Evolutionary conservation across 2,888 invertebrate species (phyloP), one percentile per base, ranked within the genome.

Genomic region (Maniola hyperantus): DNA sequence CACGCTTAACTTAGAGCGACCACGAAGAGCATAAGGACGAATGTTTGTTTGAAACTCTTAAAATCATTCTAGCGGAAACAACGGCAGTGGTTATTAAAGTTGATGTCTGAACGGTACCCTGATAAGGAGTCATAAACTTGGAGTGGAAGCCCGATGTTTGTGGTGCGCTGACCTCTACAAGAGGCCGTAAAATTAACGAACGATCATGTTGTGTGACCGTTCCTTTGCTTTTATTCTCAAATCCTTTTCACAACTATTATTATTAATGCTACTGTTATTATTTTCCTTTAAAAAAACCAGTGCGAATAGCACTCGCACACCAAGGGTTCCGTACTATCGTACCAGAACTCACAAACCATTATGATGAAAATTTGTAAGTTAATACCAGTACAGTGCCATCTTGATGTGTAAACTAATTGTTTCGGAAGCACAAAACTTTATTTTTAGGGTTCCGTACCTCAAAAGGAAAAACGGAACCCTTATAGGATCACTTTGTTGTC

Each of bases 51-150:
- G 20, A 39, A 60, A 50, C 36, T 50, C 50, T 51, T 53, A 62
- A 69, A 64, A 68, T 68, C 63, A 71, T 73, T 68, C 65, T 71
- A 79, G 71, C 75, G 79, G 78, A 80, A 81, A 79, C 71, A 72
- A 77, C 73, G 72, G 66, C 67, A 79, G 77, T 78, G 4, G 26
- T 26, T 26, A 78, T 78, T 84, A 83, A 84, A 85, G 82, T 57
- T 80, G 75, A 79, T 77, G 79, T 82, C 66, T 76, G 77, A 84
- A 86, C 83, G 83, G 83, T 84, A 85, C 80, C 81, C 84, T 84
- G 83, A 84, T 85, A 84, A 83, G 83, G 85, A 82, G 84, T 82
- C 81, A 85, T 85, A 85, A 89, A 89, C 76, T 77, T 75, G 77
- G 72, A 66, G 58, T 44, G 63, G 77, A 75, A 77, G 77, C 77